These are phyloP conservation scores for Gouania willdenowi DNA, from an alignment of 2,797 vertebrate species.

Conservation along the genomic window DNA sequence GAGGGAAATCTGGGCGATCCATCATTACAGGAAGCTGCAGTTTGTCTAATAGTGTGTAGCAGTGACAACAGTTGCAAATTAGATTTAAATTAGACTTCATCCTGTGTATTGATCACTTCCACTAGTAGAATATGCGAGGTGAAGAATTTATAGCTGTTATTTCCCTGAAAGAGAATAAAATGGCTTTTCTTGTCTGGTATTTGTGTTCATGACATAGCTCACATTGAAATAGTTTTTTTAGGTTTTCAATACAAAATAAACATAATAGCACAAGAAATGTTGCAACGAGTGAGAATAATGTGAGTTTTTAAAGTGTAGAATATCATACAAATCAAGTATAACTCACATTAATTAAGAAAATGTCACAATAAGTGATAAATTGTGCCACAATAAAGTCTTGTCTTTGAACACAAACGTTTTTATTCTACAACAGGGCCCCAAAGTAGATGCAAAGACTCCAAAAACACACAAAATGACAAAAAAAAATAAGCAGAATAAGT, in stretches of 20 bases:
- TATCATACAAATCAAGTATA: no score
- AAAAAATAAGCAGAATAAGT: not conserved
- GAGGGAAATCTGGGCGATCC: constrained; percentile 4
- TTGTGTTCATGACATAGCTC: not conserved
- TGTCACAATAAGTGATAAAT: no score
- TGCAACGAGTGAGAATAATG: no score
- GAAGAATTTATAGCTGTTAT: no score
- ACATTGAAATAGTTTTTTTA: constrained; percentile 1
- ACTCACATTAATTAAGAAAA: no score
- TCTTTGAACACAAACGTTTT: no score
- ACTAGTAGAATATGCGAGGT: constrained; percentile 1
- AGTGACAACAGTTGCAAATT: constrained; percentile 18
- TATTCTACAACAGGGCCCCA: not conserved
- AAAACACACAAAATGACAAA: not conserved
- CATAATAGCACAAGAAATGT: no score
- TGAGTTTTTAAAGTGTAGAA: no score
- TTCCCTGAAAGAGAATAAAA: no score
- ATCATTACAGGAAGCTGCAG: constrained; percentile 5
- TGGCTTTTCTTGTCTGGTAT: no score
- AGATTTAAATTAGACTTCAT: constrained; percentile 12
- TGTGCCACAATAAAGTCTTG: no score
- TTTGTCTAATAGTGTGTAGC: not conserved
- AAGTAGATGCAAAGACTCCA: not conserved
- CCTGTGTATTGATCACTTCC: constrained; percentile 23
- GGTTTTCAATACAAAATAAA: constrained; percentile 3